Evolutionary conservation across 2,113 vertebrate species (phyloP).

Genomic region (Chloebia gouldiae): DNA sequence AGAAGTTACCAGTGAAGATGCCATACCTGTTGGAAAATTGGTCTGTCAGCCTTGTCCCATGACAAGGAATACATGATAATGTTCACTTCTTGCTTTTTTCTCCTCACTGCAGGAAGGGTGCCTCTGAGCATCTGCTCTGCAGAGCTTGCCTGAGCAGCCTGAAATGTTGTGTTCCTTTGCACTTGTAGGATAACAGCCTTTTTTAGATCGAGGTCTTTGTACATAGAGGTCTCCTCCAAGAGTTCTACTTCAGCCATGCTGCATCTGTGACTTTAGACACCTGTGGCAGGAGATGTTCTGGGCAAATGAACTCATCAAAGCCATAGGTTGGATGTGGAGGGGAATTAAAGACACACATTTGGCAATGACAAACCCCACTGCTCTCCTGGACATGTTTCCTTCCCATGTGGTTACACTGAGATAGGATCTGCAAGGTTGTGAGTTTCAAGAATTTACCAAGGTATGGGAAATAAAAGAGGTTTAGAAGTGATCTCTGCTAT

Average conservation of each 20-base stretch:
- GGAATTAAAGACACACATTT: neutral
- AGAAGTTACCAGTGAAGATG: neutral
- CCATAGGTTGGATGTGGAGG: neutral
- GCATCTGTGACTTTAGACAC: neutral
- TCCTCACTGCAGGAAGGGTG: neutral
- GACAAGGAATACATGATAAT: neutral
- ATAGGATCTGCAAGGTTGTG: neutral
- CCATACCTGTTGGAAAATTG: neutral
- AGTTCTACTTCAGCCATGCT: neutral
- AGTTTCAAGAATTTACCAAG: neutral
- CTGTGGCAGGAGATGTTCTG: neutral
- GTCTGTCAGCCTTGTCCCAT: neutral
- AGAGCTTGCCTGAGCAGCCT: neutral
- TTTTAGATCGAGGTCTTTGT: neutral
- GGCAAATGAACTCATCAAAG: neutral
- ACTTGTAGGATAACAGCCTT: neutral
- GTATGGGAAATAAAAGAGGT: neutral
- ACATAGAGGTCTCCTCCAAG: neutral
- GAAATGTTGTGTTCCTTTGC: neutral
- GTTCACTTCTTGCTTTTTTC: neutral
- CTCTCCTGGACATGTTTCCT: neutral
- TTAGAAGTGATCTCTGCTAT: neutral
- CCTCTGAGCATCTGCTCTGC: neutral
- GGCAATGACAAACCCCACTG: neutral
- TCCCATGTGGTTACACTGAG: neutral